phyloP scores from a whole-genome alignment of 1,140 invertebrate species.

The Drosophila varians region DNA sequence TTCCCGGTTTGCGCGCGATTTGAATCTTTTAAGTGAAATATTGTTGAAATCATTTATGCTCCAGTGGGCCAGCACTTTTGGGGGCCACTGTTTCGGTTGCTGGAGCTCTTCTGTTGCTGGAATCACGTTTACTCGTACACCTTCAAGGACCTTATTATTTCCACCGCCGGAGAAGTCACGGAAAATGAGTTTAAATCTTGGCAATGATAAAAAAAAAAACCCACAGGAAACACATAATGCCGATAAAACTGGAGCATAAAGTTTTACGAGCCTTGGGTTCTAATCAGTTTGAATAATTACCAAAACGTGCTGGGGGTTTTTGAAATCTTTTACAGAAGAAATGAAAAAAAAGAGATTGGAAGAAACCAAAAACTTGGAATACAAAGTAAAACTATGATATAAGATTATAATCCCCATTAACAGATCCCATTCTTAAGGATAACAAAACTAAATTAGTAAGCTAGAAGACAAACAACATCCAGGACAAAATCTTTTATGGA shows the following conservation, averaged over 20 bases:
- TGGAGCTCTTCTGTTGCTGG: not conserved
- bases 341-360: no score
- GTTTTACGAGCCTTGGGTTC: conserved; percentile 55
- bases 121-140: conserved; percentile 45
- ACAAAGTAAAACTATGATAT: no score
- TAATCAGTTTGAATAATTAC: conserved; percentile 80
- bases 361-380: no score
- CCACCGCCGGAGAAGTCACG: conserved; percentile 50
- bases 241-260: conserved; percentile 66
- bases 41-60: conserved; percentile 81
- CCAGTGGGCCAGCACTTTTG: conserved; percentile 46
- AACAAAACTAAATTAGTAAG: conserved; percentile 33
- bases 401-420: no score
- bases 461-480: conserved; percentile 37
- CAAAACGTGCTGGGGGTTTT: conserved; percentile 50
- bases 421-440: not conserved
- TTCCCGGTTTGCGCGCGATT: conserved; percentile 64
- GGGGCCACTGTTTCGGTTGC: not conserved
- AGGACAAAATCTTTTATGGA: conserved; percentile 22
- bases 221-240: conserved; percentile 40
- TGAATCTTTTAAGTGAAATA: conserved; percentile 83
- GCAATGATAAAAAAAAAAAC: conserved; percentile 48
- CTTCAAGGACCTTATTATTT: conserved; percentile 51
- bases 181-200: conserved; percentile 63
- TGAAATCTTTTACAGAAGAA: no score